Evolutionary conservation across 2,888 invertebrate genomes (phyloP), one percentile per base, ranked within the genome.

Genomic region (Galeruca laticollis): DNA sequence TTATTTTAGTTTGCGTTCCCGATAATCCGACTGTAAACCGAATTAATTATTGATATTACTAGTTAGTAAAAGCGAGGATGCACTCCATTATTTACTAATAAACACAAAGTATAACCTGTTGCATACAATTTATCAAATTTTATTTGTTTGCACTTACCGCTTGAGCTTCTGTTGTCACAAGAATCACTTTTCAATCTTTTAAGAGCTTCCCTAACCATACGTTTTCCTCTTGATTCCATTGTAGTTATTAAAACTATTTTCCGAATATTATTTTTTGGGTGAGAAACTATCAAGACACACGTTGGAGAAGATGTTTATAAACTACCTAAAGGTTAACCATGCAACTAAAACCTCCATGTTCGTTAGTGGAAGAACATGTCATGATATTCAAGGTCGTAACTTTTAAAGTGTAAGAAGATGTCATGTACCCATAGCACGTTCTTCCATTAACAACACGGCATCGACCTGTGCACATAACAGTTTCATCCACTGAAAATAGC

Each of bases 391-490:
- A n/a, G 37, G 37, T 37, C 37, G 37, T 37, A 37, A 37, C 37
- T 37, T 37, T 37, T 37, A 37, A 37, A 37, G 37, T 37, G 37
- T 6, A 37, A 37, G 37, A 37, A 37, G 37, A 37, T 37, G 37
- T 37, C 37, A 9, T 37, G 37, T 37, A 37, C 37, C 37, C 37
- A 37, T 37, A 37, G 37, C 37, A 37, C 37, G 37, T 37, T 37
- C 37, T 37, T 37, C 37, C 37, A 37, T 37, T 37, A 37, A 37
- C 37, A 37, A 37, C 37, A 37, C 37, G 37, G 37, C 37, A 37
- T 37, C 37, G 37, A 37, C 37, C 37, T 37, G 37, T 37, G 37
- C 37, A 37, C 37, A 37, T 37, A 37, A 37, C 37, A 37, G 11
- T 11, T 37, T 37, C 37, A 37, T 37, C 37, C 37, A 37, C 37